A percentile compares a stretch with the other conserved stretches of the same genome.
These are phyloP conservation scores for Fistularia tabacaria DNA, from an alignment of 2,797 vertebrate species.

Conservation along the genomic window DNA sequence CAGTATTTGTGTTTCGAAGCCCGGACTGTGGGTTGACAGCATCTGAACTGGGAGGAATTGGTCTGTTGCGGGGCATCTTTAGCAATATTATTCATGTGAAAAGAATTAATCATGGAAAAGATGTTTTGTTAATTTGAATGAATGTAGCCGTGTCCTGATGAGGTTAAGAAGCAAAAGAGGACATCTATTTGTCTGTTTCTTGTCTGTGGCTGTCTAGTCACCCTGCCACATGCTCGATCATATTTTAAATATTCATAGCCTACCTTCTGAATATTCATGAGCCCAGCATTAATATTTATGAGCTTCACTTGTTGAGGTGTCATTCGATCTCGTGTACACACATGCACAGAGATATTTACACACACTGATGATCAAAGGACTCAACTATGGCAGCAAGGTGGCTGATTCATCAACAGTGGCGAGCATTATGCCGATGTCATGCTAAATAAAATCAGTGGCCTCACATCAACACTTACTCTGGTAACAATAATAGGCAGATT, in stretches of 20 bases:
- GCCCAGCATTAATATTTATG: conserved; percentile 61
- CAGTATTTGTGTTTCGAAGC: no score
- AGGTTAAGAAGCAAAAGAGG: conserved; percentile 46
- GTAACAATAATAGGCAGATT: no score
- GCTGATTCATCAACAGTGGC: conserved; percentile 21
- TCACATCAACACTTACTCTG: no score
- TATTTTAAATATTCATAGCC: conserved; percentile 72
- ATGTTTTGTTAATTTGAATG: conserved; percentile 55
- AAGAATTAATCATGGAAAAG: conserved; percentile 40
- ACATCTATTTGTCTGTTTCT: conserved; percentile 67
- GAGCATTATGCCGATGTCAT: conserved; percentile 29
- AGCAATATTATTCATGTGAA: conserved; percentile 34
- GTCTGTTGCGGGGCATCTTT: conserved; percentile 8
- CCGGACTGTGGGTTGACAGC: no score
- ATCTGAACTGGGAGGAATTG: background rate
- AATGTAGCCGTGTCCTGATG: conserved; percentile 34
- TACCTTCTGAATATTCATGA: conserved; percentile 64
- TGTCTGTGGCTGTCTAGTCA: conserved; percentile 66
- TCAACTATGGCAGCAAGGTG: conserved; percentile 22
- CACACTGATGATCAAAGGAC: conserved; percentile 45
- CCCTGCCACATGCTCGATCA: conserved; percentile 66
- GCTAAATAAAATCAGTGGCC: conserved; percentile 28
- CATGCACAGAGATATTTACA: conserved; percentile 40
- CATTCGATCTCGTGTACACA: conserved; percentile 60
- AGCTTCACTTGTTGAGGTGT: conserved; percentile 66